Evolutionary conservation across 92 coral and sea anemone species (phyloP), one percentile per base, ranked within the genome.

Genomic region (Actinostola sp.): DNA sequence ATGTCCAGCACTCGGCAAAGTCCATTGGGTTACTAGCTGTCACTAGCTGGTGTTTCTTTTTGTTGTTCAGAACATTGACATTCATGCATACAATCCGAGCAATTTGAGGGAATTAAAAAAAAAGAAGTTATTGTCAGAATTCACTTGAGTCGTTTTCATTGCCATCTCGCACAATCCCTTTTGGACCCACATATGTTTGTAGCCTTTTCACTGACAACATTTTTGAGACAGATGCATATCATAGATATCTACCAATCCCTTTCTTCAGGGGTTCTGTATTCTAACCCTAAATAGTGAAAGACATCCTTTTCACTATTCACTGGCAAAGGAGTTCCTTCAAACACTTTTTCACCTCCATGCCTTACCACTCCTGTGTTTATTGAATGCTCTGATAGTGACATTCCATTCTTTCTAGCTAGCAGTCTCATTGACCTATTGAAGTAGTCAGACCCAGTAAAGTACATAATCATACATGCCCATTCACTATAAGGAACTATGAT

Each of bases 381-480:
- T 9, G 96, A 87, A 43, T 93, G 92, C 44, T 93, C 96, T 3
- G 98, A 81, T 45, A 93, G 61, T 1, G 98, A 90, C 98, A 93
- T 93, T 27, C 89, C 96, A 84, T 90, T 93, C 67, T 89, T 93
- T 64, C 77, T 90, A 21, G 98, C 98, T 75, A 93, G 70, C 25
- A 93, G 88, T 25, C 96, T 84, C 89, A 88, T 82, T 3, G 98
- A 93, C 38, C 98, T 62, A 75, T 93, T 93, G 54, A 93, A 90
- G 72, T 93, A 89, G 42, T 93, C 98, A 25, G 98, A 93, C 4
- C 98, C 98, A 8, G 98, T 93, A 48, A 93, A 90, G 72, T 93
- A 93, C 80, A 93, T 38, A 61, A 93, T 36, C 0, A 93, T 78
- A 54, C 98, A 93, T 3, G 85, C 91, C 87, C 89, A 93, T 57